Percentiles rank a stretch among this genome's conserved stretches.
phyloP scores from a whole-genome alignment of 2,113 vertebrate genomes.

The Eubucco bourcierii region DNA sequence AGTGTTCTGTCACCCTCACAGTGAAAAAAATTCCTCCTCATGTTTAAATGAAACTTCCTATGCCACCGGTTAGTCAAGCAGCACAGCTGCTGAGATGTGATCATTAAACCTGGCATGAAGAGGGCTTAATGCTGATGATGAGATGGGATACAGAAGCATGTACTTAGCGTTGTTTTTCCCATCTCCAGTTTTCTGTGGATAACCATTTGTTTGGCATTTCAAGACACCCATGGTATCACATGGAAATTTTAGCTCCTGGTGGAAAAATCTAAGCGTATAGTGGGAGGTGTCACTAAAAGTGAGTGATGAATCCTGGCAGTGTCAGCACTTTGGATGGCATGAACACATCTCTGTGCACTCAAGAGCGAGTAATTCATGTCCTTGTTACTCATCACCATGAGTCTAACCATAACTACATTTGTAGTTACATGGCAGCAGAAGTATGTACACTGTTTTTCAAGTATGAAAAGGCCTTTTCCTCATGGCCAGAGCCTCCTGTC shows the following conservation, averaged over 20 bases:
- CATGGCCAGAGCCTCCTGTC: background rate
- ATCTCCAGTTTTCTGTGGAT: background rate
- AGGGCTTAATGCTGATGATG: background rate
- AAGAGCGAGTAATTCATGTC: background rate
- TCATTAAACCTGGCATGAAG: background rate
- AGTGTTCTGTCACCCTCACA: too few species aligned
- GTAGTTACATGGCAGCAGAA: slow-evolving; percentile 23
- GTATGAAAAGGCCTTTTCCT: background rate
- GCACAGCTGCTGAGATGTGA: background rate
- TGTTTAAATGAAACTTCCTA: too few species aligned
- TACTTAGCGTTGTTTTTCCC: background rate
- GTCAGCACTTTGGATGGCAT: background rate
- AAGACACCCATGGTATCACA: background rate
- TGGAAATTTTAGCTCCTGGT: background rate
- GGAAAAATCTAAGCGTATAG: background rate
- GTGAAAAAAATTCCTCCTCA: too few species aligned
- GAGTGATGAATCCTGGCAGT: background rate
- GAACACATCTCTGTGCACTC: background rate
- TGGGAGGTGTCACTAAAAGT: background rate
- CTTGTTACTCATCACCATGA: slow-evolving; percentile 17
- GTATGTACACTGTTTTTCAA: background rate
- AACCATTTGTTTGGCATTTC: background rate
- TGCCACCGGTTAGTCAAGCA: background rate
- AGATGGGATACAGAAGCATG: background rate
- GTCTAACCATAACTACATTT: slow-evolving; percentile 5